Evolutionary conservation across 2,113 vertebrate species (phyloP), one percentile per base, ranked within the genome.

Genomic region (Gopherus flavomarginatus): DNA sequence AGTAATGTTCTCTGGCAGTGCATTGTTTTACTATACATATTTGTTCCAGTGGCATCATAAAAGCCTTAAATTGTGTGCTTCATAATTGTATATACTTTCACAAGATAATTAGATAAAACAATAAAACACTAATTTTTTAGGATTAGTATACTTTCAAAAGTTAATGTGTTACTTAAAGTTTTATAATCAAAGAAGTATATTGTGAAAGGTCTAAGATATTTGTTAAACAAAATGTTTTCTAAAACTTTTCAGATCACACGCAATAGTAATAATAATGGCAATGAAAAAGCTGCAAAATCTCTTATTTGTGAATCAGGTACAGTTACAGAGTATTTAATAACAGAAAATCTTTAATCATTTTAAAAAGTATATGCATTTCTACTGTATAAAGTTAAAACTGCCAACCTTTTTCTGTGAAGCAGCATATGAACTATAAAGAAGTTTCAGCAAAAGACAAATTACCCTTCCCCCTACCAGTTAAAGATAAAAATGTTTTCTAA

Each of bases 401-500:
- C 0, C 47, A 44, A 38, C n/a, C 24, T 54, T 91, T 14, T 52
- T 57, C 13, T 38, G 79, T 87, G 62, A 82, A 90, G 69, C 75
- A 87, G 17, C 1, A 12, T 65, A 91, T 1, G 1, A 92, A 90
- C 59, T 44, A 27, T 17, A 44, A 89, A 54, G 89, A 85, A 91
- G 56, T 92, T 92, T 83, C 77, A 82, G 75, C 26, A 42, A 62
- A 56, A 88, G 44, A 50, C 26, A 35, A 31, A 72, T 72, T 38
- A 72, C n/a, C 35, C 19, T 72, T 38, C n/a, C n/a, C n/a, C 19
- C 9, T 38, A 9, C n/a, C 21, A 92, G 54, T 88, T 80, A 38
- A 79, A 91, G 78, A 52, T 49, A 81, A 95, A 47, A 91, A 95
- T 52, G 16, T 65, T 72, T 87, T 53, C 56, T 84, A 79, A 89